Conservation (phyloP, 35 echinoderm and acorn worm genomes). For the Hemicentrotus pulcherrimus region DNA sequence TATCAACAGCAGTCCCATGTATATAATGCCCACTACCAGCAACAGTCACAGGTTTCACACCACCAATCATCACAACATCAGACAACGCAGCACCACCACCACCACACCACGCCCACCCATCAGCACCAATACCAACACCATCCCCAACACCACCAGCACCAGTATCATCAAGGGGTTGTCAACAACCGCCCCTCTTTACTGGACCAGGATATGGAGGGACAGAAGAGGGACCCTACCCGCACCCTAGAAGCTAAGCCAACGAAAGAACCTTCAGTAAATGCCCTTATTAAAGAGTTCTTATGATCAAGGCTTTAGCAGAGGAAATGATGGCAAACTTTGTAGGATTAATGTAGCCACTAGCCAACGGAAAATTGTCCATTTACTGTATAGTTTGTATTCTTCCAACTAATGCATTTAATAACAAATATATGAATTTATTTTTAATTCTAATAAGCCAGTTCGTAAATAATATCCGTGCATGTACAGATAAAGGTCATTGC, state of each 20-base stretch:
- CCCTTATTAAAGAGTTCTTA: slow-evolving; percentile 31
- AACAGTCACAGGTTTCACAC: background rate
- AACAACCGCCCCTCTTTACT: slow-evolving; percentile 51
- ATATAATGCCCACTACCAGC: background rate
- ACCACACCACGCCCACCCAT: slow-evolving; percentile 24
- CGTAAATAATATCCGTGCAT: background rate
- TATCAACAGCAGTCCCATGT: background rate
- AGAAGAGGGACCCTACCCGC: slow-evolving; percentile 63
- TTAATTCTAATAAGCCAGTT: background rate
- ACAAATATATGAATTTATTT: background rate
- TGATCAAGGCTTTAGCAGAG: slow-evolving; percentile 28
- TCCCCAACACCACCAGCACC: background rate
- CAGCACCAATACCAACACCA: background rate
- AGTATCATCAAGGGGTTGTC: background rate
- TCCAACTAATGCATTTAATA: background rate
- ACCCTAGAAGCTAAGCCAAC: slow-evolving; percentile 39
- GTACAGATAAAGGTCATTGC: too few species aligned
- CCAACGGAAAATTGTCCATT: background rate
- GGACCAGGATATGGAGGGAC: slow-evolving; percentile 64
- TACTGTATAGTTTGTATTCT: background rate
- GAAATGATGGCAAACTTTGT: background rate
- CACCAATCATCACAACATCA: background rate
- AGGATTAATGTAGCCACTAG: background rate
- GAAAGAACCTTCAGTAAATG: background rate
- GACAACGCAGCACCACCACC: slow-evolving; percentile 30